Percentiles rank a stretch among this genome's conserved stretches.
Conservation (phyloP, 1,140 invertebrate species). For the Steinernema feltiae region DNA sequence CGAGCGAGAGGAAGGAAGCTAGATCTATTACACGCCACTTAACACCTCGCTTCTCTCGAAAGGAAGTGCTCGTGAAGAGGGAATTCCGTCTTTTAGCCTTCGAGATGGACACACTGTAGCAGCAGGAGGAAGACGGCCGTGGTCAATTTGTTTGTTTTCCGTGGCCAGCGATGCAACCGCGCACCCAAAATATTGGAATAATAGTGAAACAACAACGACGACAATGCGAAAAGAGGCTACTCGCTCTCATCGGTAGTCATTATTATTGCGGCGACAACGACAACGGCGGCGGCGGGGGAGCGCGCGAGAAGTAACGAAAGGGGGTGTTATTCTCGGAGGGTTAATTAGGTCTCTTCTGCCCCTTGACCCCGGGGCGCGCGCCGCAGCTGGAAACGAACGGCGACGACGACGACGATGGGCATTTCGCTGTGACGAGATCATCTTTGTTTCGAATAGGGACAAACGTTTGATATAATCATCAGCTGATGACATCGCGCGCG, state of each 20-base stretch:
- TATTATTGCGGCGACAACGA: neutral
- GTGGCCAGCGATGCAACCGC: too few species aligned
- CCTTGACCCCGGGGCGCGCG: conserved; percentile 10
- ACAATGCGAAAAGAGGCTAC: too few species aligned
- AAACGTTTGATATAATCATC: neutral
- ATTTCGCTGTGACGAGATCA: too few species aligned
- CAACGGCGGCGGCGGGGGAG: neutral
- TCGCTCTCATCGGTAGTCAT: too few species aligned
- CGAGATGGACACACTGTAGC: too few species aligned
- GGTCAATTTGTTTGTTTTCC: too few species aligned
- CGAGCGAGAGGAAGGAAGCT: neutral
- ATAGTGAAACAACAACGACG: too few species aligned
- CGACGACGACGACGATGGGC: too few species aligned
- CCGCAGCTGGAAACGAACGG: neutral
- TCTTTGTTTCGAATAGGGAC: conserved; percentile 9
- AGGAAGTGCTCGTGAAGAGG: too few species aligned
- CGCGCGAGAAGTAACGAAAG: too few species aligned
- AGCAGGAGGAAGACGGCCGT: too few species aligned
- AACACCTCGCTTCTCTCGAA: neutral
- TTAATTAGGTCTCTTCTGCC: conserved; percentile 15
- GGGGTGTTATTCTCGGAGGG: neutral
- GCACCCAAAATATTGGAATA: too few species aligned
- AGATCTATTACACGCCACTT: neutral
- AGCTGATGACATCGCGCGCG: conserved; percentile 9
- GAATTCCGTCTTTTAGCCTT: neutral